A percentile compares a stretch with the other conserved stretches of the same genome.
These are phyloP conservation scores for Branchellion lobata DNA, from an alignment of 2,888 invertebrate genomes.

Conservation along the genomic window DNA sequence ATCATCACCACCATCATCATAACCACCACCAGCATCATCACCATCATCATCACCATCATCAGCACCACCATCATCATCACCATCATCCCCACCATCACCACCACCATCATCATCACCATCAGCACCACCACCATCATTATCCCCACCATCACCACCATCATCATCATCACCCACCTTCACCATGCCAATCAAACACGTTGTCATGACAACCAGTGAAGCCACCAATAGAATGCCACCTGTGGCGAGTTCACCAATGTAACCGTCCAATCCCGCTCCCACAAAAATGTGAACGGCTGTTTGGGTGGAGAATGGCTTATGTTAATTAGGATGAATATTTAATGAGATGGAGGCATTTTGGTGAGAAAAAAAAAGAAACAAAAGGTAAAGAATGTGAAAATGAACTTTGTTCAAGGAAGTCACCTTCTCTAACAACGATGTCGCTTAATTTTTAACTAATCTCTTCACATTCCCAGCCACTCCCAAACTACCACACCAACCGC, in stretches of 20 bases:
- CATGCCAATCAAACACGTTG: conserved; percentile 64
- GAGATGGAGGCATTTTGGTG: background rate
- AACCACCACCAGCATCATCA: background rate
- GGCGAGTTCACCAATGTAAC: conserved; percentile 54
- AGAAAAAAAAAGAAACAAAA: too few species aligned
- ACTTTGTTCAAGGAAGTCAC: background rate
- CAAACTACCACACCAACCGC: too few species aligned
- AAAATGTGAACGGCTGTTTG: conserved; percentile 42
- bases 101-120: conserved; percentile 62
- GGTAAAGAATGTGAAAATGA: background rate
- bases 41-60: too few species aligned
- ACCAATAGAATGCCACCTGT: conserved; percentile 64
- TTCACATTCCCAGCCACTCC: too few species aligned
- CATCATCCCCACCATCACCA: conserved; percentile 64
- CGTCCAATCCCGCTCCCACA: conserved; percentile 41
- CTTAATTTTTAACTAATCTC: background rate
- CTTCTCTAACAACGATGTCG: background rate
- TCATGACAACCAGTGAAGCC: conserved; percentile 62
- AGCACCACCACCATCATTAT: conserved; percentile 53
- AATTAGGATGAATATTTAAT: too few species aligned
- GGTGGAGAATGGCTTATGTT: too few species aligned
- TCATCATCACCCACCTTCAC: conserved; percentile 59
- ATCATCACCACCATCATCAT: conserved; percentile 35
- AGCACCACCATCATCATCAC: conserved; percentile 64
- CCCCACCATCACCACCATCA: background rate